phyloP scores from a whole-genome alignment of 2,888 invertebrate species.

The Pomacea canaliculata region DNA sequence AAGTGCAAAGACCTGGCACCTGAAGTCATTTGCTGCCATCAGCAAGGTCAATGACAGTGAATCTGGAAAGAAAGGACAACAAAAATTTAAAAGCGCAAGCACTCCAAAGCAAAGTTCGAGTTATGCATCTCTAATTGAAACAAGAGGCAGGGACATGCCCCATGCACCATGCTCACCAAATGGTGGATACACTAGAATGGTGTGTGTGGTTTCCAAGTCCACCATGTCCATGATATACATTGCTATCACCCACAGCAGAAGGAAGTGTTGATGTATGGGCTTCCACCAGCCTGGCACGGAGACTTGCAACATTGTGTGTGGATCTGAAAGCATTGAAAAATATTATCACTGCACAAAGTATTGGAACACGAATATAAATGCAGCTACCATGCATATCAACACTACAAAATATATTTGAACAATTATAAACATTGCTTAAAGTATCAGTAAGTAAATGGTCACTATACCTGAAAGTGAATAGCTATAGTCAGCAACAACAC shows the following conservation, averaged over 20 bases:
- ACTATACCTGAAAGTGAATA: no score
- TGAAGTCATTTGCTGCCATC: not conserved
- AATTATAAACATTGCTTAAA: no score
- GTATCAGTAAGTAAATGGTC: no score
- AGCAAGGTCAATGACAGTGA: constrained; percentile 5
- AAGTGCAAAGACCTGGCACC: not conserved
- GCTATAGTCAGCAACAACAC: no score
- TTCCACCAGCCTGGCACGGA: not conserved
- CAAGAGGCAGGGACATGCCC: no score
- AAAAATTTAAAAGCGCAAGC: not conserved
- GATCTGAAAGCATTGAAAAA: not conserved
- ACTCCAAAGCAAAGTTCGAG: no score
- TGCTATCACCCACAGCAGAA: constrained; percentile 2
- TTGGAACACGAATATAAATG: no score
- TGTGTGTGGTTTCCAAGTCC: not conserved
- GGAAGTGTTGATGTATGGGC: not conserved
- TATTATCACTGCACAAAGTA: not conserved
- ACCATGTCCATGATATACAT: not conserved
- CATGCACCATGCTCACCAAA: not conserved
- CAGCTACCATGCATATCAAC: no score
- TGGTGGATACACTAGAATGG: not conserved
- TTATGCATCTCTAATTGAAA: no score
- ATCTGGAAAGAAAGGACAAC: not conserved
- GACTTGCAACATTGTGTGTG: not conserved
- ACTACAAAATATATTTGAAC: no score